These are phyloP conservation scores for Chinchilla lanigera DNA, from an alignment of 2,113 vertebrate genomes.

Conservation along the genomic window DNA sequence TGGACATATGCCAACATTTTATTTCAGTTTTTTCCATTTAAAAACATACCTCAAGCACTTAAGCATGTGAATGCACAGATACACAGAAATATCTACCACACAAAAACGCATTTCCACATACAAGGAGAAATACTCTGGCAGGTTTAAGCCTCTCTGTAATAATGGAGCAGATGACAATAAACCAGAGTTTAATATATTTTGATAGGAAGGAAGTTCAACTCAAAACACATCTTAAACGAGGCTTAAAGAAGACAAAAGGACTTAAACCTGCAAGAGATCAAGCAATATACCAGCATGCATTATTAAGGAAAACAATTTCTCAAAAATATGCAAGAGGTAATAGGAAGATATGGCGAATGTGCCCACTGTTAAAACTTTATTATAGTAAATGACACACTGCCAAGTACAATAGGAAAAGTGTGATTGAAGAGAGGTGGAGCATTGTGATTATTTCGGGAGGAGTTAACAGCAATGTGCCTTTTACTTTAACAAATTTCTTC, in stretches of 20 bases:
- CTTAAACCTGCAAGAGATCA: background rate
- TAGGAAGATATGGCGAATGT: background rate
- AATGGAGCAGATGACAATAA: background rate
- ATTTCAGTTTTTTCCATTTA: background rate
- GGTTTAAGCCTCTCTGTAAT: background rate
- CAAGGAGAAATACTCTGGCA: background rate
- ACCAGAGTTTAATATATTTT: background rate
- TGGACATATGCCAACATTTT: background rate
- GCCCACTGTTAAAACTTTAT: background rate
- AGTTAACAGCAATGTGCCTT: background rate
- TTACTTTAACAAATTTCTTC: background rate
- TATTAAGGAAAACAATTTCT: background rate
- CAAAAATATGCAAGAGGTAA: background rate
- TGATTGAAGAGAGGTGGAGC: background rate
- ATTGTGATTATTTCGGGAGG: background rate
- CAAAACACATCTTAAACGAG: background rate
- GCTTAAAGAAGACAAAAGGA: conserved; percentile 11
- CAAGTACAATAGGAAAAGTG: background rate
- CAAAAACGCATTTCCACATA: background rate
- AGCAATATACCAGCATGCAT: background rate
- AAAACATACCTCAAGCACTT: background rate
- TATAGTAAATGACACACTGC: background rate
- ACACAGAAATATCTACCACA: background rate
- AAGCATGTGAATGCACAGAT: background rate
- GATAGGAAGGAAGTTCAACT: background rate